Evolutionary conservation across 2,797 vertebrate genomes (phyloP), one percentile per base, ranked within the genome.

Genomic region (Pteropus rufus): DNA sequence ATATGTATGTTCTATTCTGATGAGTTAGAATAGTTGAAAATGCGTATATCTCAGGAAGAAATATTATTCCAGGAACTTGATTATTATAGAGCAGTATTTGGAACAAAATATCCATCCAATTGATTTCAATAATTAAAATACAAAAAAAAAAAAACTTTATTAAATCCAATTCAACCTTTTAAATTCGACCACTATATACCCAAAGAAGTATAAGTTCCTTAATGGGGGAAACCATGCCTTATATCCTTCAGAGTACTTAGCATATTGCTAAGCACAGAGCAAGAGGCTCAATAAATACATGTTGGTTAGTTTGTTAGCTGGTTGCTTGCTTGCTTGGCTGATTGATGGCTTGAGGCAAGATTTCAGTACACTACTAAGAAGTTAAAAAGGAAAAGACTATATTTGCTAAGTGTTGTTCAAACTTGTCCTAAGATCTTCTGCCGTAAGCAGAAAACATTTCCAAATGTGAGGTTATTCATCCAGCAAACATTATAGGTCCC

Each of bases 361-460:
- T n/a, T 73, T 88, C 19, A 70, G 23, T 56, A 16, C 34, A 60
- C 41, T 75, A 54, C 12, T 36, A 67, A 73, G 11, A 89, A 82
- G 49, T 64, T 86, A 80, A 84, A 79, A 96, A 34, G 10, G 94
- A 2, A 85, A 70, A 85, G 39, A 21, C 12, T 76, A 0, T 87
- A 65, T 81, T 87, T 95, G 46, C 54, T 82, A 75, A 69, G 41
- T 90, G 5, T 80, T 95, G 12, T 91, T 67, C 18, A 39, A 19
- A 73, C 12, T 85, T 96, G 16, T 83, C 24, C 23, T 64, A 41
- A 92, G 67, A 65, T 49, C 4, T 75, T 23, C 52, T 82, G 44
- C 21, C 69, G 93, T 93, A 24, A n/a, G 41, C 79, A 94, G 29
- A 85, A 93, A 86, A 67, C 4, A 34, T 91, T 93, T 96, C 41